Evolutionary conservation across 2,113 vertebrate species (phyloP), one percentile per base, ranked within the genome.

Genomic region (Hemibagrus wyckioides): DNA sequence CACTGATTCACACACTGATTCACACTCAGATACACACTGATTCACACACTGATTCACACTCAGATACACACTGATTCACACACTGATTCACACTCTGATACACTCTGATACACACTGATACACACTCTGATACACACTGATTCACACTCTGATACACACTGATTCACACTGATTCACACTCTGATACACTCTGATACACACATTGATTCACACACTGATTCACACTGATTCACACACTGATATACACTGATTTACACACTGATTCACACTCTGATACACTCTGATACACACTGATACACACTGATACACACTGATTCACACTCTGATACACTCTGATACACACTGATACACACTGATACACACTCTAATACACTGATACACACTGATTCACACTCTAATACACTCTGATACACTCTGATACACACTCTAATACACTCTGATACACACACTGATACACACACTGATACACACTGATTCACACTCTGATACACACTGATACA

Each of bases 1-100:
- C n/a, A n/a, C 33, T 23, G 1, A 41, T 2, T 6, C 4, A 71
- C 67, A 67, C n/a, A 4, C 17, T 17, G 52, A 11, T 13, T 11
- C 8, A 63, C 61, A 63, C 17, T 67, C 11, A n/a, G 6, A 28
- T 0, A n/a, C 13, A 65, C 17, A n/a, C 28, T n/a, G 9, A 11
- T 2, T 6, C 4, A 71, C 67, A 67, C n/a, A 4, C 17, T 17
- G 52, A 11, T 13, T 11, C 8, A 63, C 61, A 63, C 17, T 67
- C 11, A n/a, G 6, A 28, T 0, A n/a, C 13, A 65, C 17, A n/a
- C 28, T n/a, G 9, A 11, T 0, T 14, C n/a, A 36, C 6, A 67
- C 21, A 17, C 65, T 33, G 14, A 36, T 28, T 57, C 30, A 56
- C 23, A 80, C 77, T 87, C 83, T 90, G 89, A 89, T 73, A 52